phyloP scores from a whole-genome alignment of 2,113 vertebrate genomes.

The Sphaerodactylus townsendi region DNA sequence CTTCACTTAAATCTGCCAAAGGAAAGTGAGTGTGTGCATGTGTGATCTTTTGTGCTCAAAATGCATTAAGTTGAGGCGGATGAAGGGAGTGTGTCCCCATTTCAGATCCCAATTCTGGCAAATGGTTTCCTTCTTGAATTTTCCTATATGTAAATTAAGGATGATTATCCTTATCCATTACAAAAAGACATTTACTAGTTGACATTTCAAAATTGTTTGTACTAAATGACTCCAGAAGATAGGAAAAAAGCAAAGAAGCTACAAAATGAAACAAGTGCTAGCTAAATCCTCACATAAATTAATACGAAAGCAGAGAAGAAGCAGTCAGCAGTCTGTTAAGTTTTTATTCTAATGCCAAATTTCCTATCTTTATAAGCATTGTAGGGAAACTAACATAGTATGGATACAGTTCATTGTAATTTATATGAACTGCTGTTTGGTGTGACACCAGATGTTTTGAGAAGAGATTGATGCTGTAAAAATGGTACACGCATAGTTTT shows the following conservation, averaged over 20 bases:
- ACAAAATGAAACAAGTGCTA: background rate
- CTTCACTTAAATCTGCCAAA: conserved; percentile 48
- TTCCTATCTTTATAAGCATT: conserved; percentile 45
- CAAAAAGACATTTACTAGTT: background rate
- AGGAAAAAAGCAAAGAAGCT: background rate
- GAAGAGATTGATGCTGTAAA: conserved; percentile 48
- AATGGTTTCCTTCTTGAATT: background rate
- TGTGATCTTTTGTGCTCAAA: conserved; percentile 4
- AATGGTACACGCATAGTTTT: conserved; percentile 45
- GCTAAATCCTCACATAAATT: background rate
- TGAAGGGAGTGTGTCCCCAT: background rate
- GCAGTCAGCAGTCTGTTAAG: background rate
- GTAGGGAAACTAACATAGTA: conserved; percentile 47
- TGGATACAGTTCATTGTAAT: conserved; percentile 55
- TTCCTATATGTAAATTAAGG: background rate
- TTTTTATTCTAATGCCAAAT: background rate
- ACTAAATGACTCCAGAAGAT: no score
- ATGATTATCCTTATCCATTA: background rate
- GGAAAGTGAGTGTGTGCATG: conserved; percentile 15
- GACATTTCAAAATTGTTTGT: background rate
- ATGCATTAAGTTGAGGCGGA: background rate
- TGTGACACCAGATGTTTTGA: conserved; percentile 46
- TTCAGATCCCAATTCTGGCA: background rate
- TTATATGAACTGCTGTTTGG: conserved; percentile 42
- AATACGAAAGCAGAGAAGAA: conserved; percentile 9